Base-by-base conservation (phyloP, 2,888 invertebrate genomes). In the Girardia tigrina region DNA sequence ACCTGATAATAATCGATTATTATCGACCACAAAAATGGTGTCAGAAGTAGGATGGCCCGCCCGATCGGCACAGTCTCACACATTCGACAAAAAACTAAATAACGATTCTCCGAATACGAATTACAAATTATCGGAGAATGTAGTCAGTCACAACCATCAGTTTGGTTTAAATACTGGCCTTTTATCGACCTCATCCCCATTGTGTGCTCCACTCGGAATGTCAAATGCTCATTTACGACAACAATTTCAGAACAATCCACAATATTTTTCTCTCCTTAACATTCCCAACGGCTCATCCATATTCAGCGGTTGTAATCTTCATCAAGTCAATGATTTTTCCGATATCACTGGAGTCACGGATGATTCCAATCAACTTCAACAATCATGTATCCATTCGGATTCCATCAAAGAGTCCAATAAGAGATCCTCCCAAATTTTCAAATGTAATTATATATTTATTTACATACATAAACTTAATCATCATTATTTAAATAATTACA, bases 171-270 rank as follows among this genome's bases (percentile, higher is more conserved):
- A 56, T 56, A 56, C 56, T 56, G n/a, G 8, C 4, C n/a, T 56
- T 12, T 23, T 56, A 12, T 56, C 56, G 4, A 20, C 56, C 23
- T 56, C 56, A 56, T 56, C 56, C 23, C 56, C n/a, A 23, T 56
- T 56, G 23, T 56, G 56, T n/a, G 20, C 56, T n/a, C 56, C 56
- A 20, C 56, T 23, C n/a, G 56, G 56, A 20, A 56, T 56, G 56
- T 56, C 56, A 56, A 56, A 56, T 56, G 56, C 56, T 56, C 56
- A 56, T 56, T n/a, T 56, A 56, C n/a, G n/a, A 12, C 56, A 56
- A 56, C 56, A 56, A 56, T 56, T 56, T 56, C 56, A 56, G n/a
- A 56, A 56, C 23, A 56, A 56, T 56, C 56, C 56, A 20, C 56
- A 56, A 23, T 56, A 56, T 56, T 56, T 56, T n/a, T 16, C 4